Evolutionary conservation across 2,888 invertebrate genomes (phyloP).

Genomic region (Colletes collaris): DNA sequence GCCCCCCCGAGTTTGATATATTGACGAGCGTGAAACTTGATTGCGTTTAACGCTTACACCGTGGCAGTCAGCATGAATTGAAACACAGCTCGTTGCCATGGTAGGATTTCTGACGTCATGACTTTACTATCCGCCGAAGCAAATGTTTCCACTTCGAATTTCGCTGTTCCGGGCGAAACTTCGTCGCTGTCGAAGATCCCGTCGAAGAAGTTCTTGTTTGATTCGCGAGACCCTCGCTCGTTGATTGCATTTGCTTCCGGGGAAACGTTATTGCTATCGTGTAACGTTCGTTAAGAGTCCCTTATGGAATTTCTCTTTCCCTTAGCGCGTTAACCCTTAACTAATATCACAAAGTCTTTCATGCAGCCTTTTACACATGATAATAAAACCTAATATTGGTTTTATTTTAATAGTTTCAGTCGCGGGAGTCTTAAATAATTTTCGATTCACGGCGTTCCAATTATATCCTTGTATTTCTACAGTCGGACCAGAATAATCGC

Average conservation of each 20-base stretch:
- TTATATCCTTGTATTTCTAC: too few relatives aligned
- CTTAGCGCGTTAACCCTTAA: too few relatives aligned
- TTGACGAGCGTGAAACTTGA: conserved; percentile 43
- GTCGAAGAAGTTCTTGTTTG: conserved; percentile 10
- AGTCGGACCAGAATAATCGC: too few relatives aligned
- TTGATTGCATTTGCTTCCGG: background rate
- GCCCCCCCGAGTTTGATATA: conserved; percentile 38
- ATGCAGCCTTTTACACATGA: too few relatives aligned
- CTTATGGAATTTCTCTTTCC: too few relatives aligned
- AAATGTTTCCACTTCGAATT: conserved; percentile 20
- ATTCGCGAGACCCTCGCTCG: conserved; percentile 6
- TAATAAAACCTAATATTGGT: too few relatives aligned
- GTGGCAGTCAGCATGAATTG: conserved; percentile 19
- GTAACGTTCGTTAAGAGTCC: too few relatives aligned
- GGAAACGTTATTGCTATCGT: too few relatives aligned
- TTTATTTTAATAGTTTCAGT: too few relatives aligned
- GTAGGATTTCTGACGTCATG: conserved; percentile 19
- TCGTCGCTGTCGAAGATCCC: conserved; percentile 4
- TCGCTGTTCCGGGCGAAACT: conserved; percentile 11
- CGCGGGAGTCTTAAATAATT: too few relatives aligned
- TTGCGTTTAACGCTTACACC: conserved; percentile 41
- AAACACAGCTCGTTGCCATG: conserved; percentile 10
- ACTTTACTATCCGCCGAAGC: conserved; percentile 6
- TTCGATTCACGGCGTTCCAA: too few relatives aligned
- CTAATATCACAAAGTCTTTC: too few relatives aligned